Evolutionary conservation across 1,140 invertebrate genomes (phyloP), one percentile per base, ranked within the genome.

Genomic region (Pogonomyrmex californicus): DNA sequence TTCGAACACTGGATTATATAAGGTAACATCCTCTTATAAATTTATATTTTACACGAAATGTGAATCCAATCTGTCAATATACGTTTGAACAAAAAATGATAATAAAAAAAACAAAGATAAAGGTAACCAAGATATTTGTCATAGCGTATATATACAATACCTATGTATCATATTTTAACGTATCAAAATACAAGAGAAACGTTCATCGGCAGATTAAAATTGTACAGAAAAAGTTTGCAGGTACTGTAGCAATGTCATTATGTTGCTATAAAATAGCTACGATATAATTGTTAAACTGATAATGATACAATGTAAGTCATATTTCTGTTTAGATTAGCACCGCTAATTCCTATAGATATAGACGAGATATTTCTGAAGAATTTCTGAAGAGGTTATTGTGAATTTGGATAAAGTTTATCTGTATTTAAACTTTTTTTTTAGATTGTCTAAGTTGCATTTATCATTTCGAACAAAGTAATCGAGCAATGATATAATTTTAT

Each of bases 111-210:
- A 9, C n/a, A 81, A 36, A 44, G 23, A 70, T 9, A 66, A 71
- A 81, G 38, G 7, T 56, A 54, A 81, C 75, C 41, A 12, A 82
- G 68, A 58, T 44, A 77, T 86, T 49, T 56, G 62, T 76, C 75
- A 70, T 23, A 62, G 36, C 17, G 49, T 82, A 23, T 68, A 23
- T 68, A 47, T 86, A 90, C 78, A 75, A 90, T 90, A 90, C 70
- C 75, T 86, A 86, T 92, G 87, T 90, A 91, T 79, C 76, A 90
- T 92, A 92, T 91, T 92, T 92, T 92, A 87, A 90, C 68, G 65
- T 92, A 89, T 86, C 10, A 7, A 68, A 62, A 86, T 79, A 70
- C 71, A 88, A 68, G 47, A 63, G 47, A 86, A 83, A 65, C 66
- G 78, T 92, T 85, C 86, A 91, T 87, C 86, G 83, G 77, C 51